phyloP scores from a whole-genome alignment of 2,113 vertebrate species.

The Polyodon spathula region DNA sequence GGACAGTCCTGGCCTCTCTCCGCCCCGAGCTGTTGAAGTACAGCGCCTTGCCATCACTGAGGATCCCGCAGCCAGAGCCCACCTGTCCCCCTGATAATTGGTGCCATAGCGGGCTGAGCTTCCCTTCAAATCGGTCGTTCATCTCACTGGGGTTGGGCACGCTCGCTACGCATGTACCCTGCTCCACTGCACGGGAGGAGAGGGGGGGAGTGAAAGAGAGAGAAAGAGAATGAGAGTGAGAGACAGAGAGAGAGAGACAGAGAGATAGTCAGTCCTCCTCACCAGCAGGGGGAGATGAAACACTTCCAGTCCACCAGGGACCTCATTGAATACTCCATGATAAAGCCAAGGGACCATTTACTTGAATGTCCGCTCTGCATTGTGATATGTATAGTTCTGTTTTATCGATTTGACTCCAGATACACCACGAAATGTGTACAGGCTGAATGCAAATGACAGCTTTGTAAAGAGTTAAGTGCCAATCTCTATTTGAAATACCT shows the following conservation, averaged over 20 bases:
- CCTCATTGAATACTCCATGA: background rate
- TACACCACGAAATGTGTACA: no score
- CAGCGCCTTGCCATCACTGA: slow-evolving; percentile 82
- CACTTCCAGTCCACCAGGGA: background rate
- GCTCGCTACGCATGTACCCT: slow-evolving; percentile 84
- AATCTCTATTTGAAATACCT: no score
- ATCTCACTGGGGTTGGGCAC: slow-evolving; percentile 80
- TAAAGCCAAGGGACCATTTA: background rate
- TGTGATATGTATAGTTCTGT: no score
- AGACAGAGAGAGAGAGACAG: background rate
- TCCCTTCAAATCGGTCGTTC: slow-evolving; percentile 90
- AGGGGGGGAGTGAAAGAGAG: background rate
- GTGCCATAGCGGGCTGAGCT: slow-evolving; percentile 90
- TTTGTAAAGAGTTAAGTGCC: no score
- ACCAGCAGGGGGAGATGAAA: background rate
- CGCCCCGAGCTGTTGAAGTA: slow-evolving; percentile 85
- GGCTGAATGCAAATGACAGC: no score
- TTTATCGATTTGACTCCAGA: no score
- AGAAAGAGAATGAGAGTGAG: background rate
- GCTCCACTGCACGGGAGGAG: slow-evolving; percentile 60
- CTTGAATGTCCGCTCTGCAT: no score
- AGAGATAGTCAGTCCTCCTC: no score
- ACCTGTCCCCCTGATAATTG: slow-evolving; percentile 81
- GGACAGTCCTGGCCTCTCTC: slow-evolving; percentile 79
- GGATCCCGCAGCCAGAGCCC: slow-evolving; percentile 79